These are phyloP conservation scores for Tadarida brasiliensis DNA, from an alignment of 2,797 vertebrate species.

Conservation along the genomic window DNA sequence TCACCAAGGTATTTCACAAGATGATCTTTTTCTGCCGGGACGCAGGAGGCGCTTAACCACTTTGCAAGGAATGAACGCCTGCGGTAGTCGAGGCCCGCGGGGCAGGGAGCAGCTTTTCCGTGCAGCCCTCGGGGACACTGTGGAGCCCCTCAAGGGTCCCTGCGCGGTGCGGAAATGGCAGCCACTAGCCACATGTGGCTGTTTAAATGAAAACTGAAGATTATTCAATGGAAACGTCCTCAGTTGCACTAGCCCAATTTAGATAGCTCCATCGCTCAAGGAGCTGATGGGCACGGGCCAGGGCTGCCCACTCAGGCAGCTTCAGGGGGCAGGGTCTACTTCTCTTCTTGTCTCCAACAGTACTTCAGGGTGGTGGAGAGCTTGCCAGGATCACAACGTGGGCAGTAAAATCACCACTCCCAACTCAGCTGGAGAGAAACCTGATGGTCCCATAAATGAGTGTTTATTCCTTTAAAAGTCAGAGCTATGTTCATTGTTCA, in stretches of 20 bases:
- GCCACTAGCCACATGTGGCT: neutral
- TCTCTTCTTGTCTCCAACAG: neutral
- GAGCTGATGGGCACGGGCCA: neutral
- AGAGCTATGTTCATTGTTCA: neutral
- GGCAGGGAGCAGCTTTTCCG: neutral
- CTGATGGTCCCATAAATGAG: neutral
- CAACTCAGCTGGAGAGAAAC: neutral
- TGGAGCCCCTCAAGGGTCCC: neutral
- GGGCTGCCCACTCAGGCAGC: neutral
- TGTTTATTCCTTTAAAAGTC: neutral
- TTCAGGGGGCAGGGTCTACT: rapidly evolving
- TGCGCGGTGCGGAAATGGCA: neutral
- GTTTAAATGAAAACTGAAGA: neutral
- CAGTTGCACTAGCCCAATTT: neutral
- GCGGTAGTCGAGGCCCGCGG: neutral
- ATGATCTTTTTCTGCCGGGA: neutral
- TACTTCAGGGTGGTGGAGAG: neutral
- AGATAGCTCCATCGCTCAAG: neutral
- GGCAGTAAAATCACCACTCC: neutral
- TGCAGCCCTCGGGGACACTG: neutral
- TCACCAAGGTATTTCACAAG: neutral
- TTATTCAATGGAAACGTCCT: neutral
- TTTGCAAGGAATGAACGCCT: neutral
- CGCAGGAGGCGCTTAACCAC: neutral
- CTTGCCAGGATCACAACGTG: neutral